Conservation (phyloP, 2,113 vertebrate species). For the Carollia perspicillata region DNA sequence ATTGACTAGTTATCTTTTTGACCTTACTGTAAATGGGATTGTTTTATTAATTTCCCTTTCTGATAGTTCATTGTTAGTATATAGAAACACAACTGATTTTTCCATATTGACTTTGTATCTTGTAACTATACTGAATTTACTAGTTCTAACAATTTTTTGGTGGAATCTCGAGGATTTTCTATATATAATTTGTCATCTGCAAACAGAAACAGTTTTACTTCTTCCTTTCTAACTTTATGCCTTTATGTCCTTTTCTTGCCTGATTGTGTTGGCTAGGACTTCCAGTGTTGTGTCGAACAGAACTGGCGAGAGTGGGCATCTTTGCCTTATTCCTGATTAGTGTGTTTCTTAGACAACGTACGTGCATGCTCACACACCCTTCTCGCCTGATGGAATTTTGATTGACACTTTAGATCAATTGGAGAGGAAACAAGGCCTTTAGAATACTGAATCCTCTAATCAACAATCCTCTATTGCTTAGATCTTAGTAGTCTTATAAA, state of each 20-base stretch:
- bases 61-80: neutral
- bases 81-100: neutral
- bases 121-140: neutral
- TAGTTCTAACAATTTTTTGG: neutral
- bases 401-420: neutral
- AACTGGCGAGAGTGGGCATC: neutral
- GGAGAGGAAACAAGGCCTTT: neutral
- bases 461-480: neutral
- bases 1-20: neutral
- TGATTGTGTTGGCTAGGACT: neutral
- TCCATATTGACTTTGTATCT: neutral
- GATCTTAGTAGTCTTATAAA: neutral
- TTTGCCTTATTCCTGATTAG: neutral
- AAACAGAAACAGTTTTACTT: neutral
- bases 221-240: neutral
- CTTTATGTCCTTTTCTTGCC: neutral
- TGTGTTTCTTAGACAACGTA: neutral
- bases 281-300: neutral
- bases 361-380: neutral
- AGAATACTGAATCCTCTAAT: neutral
- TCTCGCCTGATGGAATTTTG: neutral
- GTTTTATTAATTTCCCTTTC: neutral
- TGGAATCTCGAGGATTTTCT: neutral
- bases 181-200: neutral
- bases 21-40: neutral